A percentile compares a stretch with the other conserved stretches of the same genome.
These are phyloP conservation scores for Desmophyllum pertusum DNA, from an alignment of 92 coral and sea anemone genomes.

Conservation along the genomic window DNA sequence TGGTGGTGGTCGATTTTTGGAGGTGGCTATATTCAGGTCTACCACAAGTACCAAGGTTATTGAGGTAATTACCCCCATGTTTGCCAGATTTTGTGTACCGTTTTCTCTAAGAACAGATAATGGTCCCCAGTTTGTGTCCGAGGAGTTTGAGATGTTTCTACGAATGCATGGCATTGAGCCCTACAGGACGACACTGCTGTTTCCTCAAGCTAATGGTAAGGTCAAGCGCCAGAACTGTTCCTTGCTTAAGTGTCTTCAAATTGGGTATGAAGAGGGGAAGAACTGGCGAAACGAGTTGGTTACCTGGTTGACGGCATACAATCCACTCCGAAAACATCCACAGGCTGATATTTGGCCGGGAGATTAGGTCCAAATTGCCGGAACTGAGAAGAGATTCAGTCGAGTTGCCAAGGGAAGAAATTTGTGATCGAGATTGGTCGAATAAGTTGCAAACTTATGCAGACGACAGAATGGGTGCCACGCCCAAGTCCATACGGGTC, in stretches of 20 bases:
- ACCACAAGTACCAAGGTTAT: too few species aligned
- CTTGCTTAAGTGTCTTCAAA: too few species aligned
- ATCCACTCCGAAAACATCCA: neutral
- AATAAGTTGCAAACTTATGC: slow-evolving; percentile 14
- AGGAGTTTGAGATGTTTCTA: too few species aligned
- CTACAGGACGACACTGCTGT: too few species aligned
- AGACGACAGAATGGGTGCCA: neutral
- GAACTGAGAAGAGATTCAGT: too few species aligned
- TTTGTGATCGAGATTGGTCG: slow-evolving; percentile 7
- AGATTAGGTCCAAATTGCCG: slow-evolving; percentile 9
- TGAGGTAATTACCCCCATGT: slow-evolving; percentile 24
- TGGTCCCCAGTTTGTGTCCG: slow-evolving; percentile 2
- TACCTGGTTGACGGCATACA: neutral
- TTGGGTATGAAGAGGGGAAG: neutral
- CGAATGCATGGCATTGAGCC: too few species aligned
- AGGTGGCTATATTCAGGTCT: too few species aligned
- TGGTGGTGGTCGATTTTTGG: too few species aligned
- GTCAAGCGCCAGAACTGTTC: too few species aligned
- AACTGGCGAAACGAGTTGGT: neutral
- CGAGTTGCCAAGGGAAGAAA: too few species aligned
- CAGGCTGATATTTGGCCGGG: slow-evolving; percentile 22
- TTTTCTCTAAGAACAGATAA: slow-evolving; percentile 20
- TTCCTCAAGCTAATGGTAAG: too few species aligned
- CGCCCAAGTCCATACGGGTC: slow-evolving; percentile 13
- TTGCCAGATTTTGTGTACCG: slow-evolving; percentile 38